phyloP scores from a whole-genome alignment of 2,888 invertebrate genomes.

The Erebia epiphron region DNA sequence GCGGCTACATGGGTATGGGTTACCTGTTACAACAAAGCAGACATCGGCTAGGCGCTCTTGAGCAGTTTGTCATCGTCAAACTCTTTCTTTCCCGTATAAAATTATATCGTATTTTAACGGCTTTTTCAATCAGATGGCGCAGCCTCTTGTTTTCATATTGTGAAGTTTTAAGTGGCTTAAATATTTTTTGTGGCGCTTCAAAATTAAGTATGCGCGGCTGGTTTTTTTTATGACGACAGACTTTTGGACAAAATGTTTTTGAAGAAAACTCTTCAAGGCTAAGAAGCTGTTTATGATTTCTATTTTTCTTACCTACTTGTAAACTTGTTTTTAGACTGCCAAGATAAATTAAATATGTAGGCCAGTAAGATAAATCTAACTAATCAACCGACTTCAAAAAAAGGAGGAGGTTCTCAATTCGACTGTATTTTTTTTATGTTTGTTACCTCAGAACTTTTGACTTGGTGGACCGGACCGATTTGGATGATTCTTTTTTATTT shows the following conservation, averaged over 20 bases:
- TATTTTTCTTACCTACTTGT: neutral
- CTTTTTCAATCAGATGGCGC: constrained; percentile 33
- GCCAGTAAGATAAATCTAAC: no score
- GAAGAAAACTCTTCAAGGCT: neutral
- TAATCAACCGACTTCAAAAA: no score
- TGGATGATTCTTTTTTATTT: no score
- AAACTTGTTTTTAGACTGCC: neutral
- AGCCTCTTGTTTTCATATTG: constrained; percentile 35
- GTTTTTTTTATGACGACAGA: neutral
- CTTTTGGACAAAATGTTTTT: neutral
- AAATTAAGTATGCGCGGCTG: neutral
- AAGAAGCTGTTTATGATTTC: neutral
- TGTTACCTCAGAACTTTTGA: no score
- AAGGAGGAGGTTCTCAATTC: no score
- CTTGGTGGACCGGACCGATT: no score
- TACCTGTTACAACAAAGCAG: no score
- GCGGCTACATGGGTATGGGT: no score
- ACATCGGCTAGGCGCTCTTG: neutral
- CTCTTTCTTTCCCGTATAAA: constrained; percentile 34
- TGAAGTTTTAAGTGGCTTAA: constrained; percentile 29
- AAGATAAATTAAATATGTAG: no score
- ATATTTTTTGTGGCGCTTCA: constrained; percentile 5
- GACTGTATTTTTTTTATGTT: no score
- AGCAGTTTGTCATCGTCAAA: constrained; percentile 11
- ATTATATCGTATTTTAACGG: constrained; percentile 37